These are phyloP conservation scores for Acanthopleura granulata DNA, from an alignment of 2,888 invertebrate genomes.

Conservation along the genomic window DNA sequence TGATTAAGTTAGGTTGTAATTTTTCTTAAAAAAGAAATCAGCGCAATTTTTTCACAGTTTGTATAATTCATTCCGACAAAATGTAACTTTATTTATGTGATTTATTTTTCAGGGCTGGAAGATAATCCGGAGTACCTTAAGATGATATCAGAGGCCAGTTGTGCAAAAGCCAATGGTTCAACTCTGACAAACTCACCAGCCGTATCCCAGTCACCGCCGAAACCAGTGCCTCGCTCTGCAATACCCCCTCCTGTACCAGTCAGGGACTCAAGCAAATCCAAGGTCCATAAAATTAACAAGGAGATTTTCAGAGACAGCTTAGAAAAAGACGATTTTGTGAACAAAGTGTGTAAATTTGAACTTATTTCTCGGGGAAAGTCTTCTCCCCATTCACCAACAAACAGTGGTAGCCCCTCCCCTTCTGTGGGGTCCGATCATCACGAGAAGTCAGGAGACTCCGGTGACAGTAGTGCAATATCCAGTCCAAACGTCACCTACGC, in stretches of 20 bases:
- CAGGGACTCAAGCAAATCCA: conserved; percentile 24
- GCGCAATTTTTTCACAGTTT: no score
- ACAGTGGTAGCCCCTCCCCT: conserved; percentile 37
- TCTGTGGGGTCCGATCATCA: conserved; percentile 22
- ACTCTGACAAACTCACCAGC: background rate
- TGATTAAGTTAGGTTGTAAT: no score
- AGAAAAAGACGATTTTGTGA: conserved; percentile 76
- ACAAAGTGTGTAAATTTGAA: conserved; percentile 84
- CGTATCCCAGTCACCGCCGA: background rate
- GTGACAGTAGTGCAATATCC: conserved; percentile 8
- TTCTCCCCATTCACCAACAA: conserved; percentile 31
- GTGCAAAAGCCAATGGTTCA: background rate
- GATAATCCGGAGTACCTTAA: conserved; percentile 56
- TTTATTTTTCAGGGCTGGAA: conserved; percentile 50
- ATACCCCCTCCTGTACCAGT: conserved; percentile 24
- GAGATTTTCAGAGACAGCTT: conserved; percentile 41
- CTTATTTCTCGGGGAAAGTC: conserved; percentile 52
- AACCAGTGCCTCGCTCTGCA: background rate
- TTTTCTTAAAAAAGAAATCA: no score
- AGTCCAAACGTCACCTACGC: conserved; percentile 29
- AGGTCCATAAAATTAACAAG: conserved; percentile 21
- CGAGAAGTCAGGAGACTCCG: background rate
- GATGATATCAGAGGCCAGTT: conserved; percentile 56
- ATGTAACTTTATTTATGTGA: background rate
- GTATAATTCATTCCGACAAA: no score